Evolutionary conservation across 2,888 invertebrate genomes (phyloP), one percentile per base, ranked within the genome.

Genomic region (Drosophila robusta): DNA sequence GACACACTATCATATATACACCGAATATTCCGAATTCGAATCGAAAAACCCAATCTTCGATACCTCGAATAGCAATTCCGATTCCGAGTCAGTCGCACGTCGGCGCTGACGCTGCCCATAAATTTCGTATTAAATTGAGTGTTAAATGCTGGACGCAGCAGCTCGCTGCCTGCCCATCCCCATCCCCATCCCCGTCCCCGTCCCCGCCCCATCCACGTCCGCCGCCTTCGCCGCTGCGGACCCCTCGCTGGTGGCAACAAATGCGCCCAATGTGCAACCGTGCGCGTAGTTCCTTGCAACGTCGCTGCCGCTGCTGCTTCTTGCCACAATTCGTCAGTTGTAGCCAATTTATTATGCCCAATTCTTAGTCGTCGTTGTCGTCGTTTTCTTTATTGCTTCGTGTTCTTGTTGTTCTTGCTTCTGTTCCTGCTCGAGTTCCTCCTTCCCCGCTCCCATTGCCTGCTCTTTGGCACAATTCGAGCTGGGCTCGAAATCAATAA

Each of bases 81-180:
- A 44, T 58, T 49, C 49, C 52, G 55, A 70, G 66, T 66, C 63
- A 60, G 70, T 75, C 86, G 72, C 76, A 83, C 78, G 86, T 76
- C 84, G 84, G 78, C 80, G 80, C 74, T 86, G 74, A 78, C 71
- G 70, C 68, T 84, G 78, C 62, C 77, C 87, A 86, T 86, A 86
- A 87, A 86, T 86, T 86, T 82, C 87, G 78, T 80, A 87, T 85
- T 82, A 82, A 86, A 86, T 86, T 86, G 86, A 87, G 87, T 86
- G 86, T 86, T 86, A 86, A 86, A 86, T 87, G 83, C 78, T 87
- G 82, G 80, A 78, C 75, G 67, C 79, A 67, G 78, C 70, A 71
- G 29, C 70, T 36, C 39, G 5, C 50, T 38, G 26, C 44, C 14
- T 22, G 26, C 29, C 58, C 42, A 11, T 11, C 11, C 11, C 32